Evolutionary conservation across 2,888 invertebrate genomes (phyloP), one percentile per base, ranked within the genome.

Genomic region (Caenorhabditis japonica): DNA sequence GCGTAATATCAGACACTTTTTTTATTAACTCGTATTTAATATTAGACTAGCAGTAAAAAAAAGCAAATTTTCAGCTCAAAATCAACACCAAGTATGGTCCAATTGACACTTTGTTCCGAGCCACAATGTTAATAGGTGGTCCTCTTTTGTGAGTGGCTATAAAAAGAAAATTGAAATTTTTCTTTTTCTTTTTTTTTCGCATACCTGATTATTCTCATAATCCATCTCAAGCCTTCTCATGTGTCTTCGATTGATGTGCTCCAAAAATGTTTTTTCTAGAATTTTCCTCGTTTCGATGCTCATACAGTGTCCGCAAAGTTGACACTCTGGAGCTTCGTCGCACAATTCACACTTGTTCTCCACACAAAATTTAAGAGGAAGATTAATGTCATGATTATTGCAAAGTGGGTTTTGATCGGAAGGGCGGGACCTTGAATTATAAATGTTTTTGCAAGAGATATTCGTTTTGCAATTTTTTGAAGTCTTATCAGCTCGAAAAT

Each of bases 21-120:
- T 47, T 47, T 17, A 27, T 21, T 36, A 27, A 21, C 38, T 49
- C 59, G n/a, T n/a, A 33, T 51, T 49, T 60, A 60, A 21, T 19
- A 13, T 13, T 27, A 27, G 58, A 58, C 30, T 47, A 58, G 47
- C 30, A 7, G 46, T 25, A 13, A 8, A 21, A 23, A 34, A 15
- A 41, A 21, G 13, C 10, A 17, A n/a, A 39, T n/a, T n/a, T n/a
- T n/a, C n/a, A n/a, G n/a, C n/a, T n/a, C n/a, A n/a, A 8, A 5
- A 38, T 66, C 39, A 80, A 41, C 96, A 96, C 94, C 94, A 96
- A 30, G 91, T 91, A 3, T 88, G 79, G 85, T 96, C 94, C 71
- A 91, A 89, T 77, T 92, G 90, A 87, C 96, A 97, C 90, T 95
- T 96, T 51, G 93, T 94, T 88, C 92, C 91, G 88, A 93, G 94